Percentiles rank a stretch among this genome's conserved stretches.
These are phyloP conservation scores for Orycteropus afer DNA, from an alignment of 2,113 vertebrate species.

Conservation along the genomic window DNA sequence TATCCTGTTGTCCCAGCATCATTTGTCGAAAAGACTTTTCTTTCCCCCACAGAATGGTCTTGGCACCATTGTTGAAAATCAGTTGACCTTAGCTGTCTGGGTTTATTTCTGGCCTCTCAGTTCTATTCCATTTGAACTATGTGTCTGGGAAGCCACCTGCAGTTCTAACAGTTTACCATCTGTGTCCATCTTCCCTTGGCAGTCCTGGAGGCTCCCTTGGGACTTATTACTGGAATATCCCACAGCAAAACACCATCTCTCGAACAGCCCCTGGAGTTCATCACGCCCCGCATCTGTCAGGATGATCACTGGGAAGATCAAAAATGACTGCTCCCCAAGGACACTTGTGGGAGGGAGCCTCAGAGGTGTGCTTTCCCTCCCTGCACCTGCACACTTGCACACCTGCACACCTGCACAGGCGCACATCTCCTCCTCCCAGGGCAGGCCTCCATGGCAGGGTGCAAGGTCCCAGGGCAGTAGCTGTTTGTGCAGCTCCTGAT, in stretches of 20 bases:
- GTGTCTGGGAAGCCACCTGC: neutral
- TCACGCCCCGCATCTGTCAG: constrained; percentile 25
- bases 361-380: neutral
- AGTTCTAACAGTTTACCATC: neutral
- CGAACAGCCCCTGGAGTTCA: neutral
- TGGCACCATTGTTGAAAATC: neutral
- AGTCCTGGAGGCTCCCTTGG: neutral
- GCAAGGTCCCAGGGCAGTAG: constrained; percentile 67
- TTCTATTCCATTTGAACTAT: neutral
- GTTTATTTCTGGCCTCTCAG: neutral
- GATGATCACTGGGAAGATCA: constrained; percentile 36
- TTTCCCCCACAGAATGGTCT: neutral
- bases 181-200: neutral
- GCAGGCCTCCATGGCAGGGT: neutral
- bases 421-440: neutral
- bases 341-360: neutral
- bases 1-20: neutral
- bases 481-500: constrained; percentile 72
- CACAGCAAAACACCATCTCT: neutral
- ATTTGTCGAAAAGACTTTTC: neutral
- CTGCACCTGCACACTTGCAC: neutral
- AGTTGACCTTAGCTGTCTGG: neutral
- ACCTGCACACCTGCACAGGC: neutral
- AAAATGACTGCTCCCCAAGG: neutral
- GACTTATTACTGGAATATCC: neutral